phyloP scores from a whole-genome alignment of 2,113 vertebrate genomes.

The Paramisgurnus dabryanus region DNA sequence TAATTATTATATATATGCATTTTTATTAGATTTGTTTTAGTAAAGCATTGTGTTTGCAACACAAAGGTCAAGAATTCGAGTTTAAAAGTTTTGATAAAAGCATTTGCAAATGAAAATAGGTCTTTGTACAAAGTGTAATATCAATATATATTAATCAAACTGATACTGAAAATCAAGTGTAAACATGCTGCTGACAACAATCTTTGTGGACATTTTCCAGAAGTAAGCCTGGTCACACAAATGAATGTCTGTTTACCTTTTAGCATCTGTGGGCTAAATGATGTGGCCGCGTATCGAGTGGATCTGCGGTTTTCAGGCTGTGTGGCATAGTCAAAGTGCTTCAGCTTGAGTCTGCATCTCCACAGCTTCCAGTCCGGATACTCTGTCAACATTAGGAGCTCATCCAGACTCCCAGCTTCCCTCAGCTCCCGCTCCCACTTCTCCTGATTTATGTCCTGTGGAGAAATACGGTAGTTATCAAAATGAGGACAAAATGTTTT shows the following conservation, averaged over 20 bases:
- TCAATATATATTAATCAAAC: too few relatives aligned
- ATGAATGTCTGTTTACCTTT: slow-evolving; percentile 77
- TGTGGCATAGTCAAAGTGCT: slow-evolving; percentile 66
- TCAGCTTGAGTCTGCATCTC: slow-evolving; percentile 88
- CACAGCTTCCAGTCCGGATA: slow-evolving; percentile 95
- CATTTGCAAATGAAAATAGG: too few relatives aligned
- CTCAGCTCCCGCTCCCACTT: slow-evolving; percentile 83
- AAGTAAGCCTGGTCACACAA: not conserved
- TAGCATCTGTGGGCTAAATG: slow-evolving; percentile 90
- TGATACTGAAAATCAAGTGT: too few relatives aligned
- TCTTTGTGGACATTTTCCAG: too few relatives aligned
- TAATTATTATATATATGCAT: too few relatives aligned
- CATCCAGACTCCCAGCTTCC: slow-evolving; percentile 87
- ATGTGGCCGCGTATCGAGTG: slow-evolving; percentile 89
- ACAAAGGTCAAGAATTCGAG: too few relatives aligned
- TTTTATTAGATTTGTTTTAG: too few relatives aligned
- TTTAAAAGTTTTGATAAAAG: too few relatives aligned
- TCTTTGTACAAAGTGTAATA: too few relatives aligned
- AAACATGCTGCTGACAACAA: too few relatives aligned
- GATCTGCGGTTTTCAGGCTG: slow-evolving; percentile 75
- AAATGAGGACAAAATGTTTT: not conserved
- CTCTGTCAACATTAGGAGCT: slow-evolving; percentile 86
- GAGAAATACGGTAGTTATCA: not conserved
- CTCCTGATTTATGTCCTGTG: slow-evolving; percentile 70
- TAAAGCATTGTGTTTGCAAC: too few relatives aligned